phyloP scores from a whole-genome alignment of 2,888 invertebrate species.

The Orchesellides sinensis region DNA sequence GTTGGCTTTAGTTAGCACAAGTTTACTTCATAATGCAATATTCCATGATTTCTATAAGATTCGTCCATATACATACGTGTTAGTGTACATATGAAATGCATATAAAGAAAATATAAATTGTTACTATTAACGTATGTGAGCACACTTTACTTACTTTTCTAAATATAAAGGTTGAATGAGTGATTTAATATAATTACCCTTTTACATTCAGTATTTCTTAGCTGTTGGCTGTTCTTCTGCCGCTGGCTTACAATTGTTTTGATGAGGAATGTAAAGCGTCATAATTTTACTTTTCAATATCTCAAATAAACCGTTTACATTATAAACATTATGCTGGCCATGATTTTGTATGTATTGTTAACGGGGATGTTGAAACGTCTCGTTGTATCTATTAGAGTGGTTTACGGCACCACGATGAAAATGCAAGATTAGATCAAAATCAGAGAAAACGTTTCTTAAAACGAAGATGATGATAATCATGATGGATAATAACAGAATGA shows the following conservation, averaged over 20 bases:
- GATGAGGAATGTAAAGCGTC: too few relatives aligned
- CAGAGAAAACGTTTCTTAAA: conserved; percentile 7
- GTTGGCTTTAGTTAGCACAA: background rate
- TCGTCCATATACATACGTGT: background rate
- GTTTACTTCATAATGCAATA: background rate
- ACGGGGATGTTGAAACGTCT: background rate
- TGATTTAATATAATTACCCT: background rate
- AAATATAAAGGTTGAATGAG: background rate
- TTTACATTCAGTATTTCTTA: background rate
- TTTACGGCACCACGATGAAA: background rate
- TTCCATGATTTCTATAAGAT: background rate
- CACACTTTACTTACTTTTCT: background rate
- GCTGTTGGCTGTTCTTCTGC: background rate
- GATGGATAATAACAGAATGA: too few relatives aligned
- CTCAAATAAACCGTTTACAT: too few relatives aligned
- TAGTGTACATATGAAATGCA: too few relatives aligned
- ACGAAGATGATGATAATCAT: too few relatives aligned
- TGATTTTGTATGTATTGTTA: background rate
- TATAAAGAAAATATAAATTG: conserved; percentile 6
- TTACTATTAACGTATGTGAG: background rate
- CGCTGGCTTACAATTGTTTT: too few relatives aligned
- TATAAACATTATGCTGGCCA: too few relatives aligned
- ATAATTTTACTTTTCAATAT: too few relatives aligned
- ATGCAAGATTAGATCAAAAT: conserved; percentile 1
- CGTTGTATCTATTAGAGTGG: background rate